Percentiles rank a stretch among this genome's conserved stretches.
Conservation (phyloP, 2,888 invertebrate species). For the Drosophila infuscata region DNA sequence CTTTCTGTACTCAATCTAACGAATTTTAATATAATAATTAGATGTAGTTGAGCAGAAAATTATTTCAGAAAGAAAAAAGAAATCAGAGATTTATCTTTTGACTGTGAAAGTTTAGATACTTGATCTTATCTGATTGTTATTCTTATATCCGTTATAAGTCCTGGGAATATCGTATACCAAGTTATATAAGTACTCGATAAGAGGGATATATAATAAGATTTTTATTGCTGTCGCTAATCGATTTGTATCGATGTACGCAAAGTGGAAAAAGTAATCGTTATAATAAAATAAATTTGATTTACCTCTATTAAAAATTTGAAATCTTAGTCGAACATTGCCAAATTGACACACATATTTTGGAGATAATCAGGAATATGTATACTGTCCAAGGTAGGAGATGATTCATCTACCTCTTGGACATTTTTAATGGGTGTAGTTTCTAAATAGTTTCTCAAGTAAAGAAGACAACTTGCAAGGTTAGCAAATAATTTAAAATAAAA, state of each 20-base stretch:
- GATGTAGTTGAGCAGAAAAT: background rate
- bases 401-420: background rate
- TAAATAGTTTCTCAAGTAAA: background rate
- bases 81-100: background rate
- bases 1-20: conserved; percentile 3
- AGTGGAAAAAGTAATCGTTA: background rate
- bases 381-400: background rate
- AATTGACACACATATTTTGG: background rate
- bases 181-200: background rate
- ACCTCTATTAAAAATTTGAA: background rate
- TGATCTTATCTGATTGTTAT: background rate
- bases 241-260: background rate
- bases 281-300: background rate
- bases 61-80: background rate
- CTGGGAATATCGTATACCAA: background rate
- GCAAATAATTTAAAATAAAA: background rate
- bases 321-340: too few species aligned
- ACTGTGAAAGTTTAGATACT: background rate
- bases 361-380: background rate
- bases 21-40: background rate
- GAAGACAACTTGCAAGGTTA: background rate
- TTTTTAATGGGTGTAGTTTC: background rate
- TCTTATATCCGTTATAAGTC: background rate
- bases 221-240: background rate
- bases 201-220: background rate